Percentiles rank a stretch among this genome's conserved stretches.
Evolutionary conservation across 2,113 vertebrate genomes (phyloP).

Genomic region (Rhinoderma darwinii): DNA sequence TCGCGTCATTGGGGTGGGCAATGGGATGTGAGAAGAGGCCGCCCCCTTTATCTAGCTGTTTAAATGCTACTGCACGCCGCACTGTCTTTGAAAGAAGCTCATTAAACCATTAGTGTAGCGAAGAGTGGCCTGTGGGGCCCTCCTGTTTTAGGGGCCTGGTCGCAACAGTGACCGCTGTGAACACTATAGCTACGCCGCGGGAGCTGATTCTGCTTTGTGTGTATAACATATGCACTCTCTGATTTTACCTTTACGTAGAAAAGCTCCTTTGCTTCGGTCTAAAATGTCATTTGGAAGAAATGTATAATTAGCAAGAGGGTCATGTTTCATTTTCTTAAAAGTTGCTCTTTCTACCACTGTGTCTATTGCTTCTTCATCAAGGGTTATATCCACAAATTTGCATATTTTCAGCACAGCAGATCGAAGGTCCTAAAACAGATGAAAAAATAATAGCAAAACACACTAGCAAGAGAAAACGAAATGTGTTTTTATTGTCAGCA

Average conservation of each 20-base stretch:
- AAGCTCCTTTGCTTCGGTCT: background rate
- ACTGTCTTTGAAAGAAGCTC: too few species aligned
- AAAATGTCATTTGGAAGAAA: background rate
- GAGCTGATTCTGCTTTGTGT: background rate
- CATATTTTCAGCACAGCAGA: slow-evolving; percentile 68
- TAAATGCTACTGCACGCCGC: too few species aligned
- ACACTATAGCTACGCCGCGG: too few species aligned
- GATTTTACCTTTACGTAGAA: slow-evolving; percentile 37
- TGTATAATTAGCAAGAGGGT: slow-evolving; percentile 63
- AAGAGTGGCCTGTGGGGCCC: too few species aligned
- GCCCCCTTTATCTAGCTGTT: too few species aligned
- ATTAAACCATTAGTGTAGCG: too few species aligned
- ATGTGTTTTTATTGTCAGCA: too few species aligned
- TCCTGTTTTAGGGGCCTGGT: too few species aligned
- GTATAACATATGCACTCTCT: background rate
- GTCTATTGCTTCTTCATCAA: slow-evolving; percentile 67
- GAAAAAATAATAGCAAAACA: background rate
- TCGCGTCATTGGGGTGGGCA: too few species aligned
- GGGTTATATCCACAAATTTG: slow-evolving; percentile 62
- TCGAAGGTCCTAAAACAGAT: slow-evolving; percentile 70
- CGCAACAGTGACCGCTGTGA: too few species aligned
- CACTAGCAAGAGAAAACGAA: background rate
- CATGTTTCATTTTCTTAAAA: slow-evolving; percentile 68
- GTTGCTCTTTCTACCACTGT: slow-evolving; percentile 67
- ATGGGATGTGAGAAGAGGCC: too few species aligned